Conservation (phyloP, 2,113 vertebrate genomes). For the Tilapia sparmanii region DNA sequence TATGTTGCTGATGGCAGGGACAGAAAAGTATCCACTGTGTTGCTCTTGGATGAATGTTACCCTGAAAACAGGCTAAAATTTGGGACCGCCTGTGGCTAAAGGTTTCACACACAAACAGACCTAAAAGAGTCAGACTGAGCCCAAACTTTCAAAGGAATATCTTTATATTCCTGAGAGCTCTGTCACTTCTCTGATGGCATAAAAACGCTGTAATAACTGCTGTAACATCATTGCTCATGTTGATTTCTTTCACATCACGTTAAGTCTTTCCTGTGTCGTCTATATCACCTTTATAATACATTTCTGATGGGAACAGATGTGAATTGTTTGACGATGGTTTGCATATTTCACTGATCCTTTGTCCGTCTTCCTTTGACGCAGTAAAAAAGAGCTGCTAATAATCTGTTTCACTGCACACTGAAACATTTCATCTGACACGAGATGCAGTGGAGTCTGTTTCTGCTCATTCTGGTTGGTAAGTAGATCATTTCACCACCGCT, state of each 20-base stretch:
- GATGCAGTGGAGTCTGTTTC: neutral
- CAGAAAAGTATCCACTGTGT: neutral
- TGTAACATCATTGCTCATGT: neutral
- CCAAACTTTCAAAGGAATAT: neutral
- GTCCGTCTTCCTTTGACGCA: neutral
- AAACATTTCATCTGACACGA: neutral
- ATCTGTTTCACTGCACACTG: neutral
- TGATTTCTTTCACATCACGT: neutral
- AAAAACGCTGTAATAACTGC: neutral
- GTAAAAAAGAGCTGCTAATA: neutral
- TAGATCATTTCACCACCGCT: accelerated
- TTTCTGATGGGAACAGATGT: accelerated
- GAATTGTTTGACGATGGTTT: accelerated
- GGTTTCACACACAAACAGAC: neutral
- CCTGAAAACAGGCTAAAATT: neutral
- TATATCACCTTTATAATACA: neutral
- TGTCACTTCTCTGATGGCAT: neutral
- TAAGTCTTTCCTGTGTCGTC: neutral
- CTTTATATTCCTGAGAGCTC: neutral
- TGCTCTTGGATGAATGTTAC: neutral
- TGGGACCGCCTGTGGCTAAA: neutral
- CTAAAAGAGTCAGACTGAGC: neutral
- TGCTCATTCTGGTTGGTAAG: neutral
- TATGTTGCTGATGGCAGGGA: neutral
- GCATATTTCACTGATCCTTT: neutral